Evolutionary conservation across 1,140 invertebrate species (phyloP), one percentile per base, ranked within the genome.

Genomic region (Camponotus floridanus): DNA sequence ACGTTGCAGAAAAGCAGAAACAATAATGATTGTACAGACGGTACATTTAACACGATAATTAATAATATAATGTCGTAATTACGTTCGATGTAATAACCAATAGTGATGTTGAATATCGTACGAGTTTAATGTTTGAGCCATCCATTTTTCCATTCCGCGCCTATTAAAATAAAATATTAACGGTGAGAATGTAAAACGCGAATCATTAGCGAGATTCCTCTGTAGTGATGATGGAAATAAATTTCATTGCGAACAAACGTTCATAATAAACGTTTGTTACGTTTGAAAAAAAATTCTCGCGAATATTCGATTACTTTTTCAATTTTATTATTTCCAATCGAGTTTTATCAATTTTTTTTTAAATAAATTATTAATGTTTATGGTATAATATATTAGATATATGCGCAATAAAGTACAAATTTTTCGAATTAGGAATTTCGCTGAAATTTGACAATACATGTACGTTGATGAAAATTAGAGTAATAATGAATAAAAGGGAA

Each of bases 101-200:
- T 83, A 74, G 68, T 83, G 55, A 73, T 83, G 79, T 61, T 83
- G 55, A 83, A 83, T 83, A 83, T 74, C 79, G 45, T 83, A 83
- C 73, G 68, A 83, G 79, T 83, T 83, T 83, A 73, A 83, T 83
- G 79, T 83, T 83, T 83, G 68, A 74, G 79, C 79, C 79, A 83
- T 83, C 26, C 79, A 74, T 83, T 83, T 83, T 83, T 83, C 79
- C 79, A 83, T 83, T 83, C 51, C 79, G 42, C 68, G 79, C 57
- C 79, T 83, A 83, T 83, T 83, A 83, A 83, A 74, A 74, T 83
- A 83, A 83, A 83, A 83, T 83, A 83, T 83, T 83, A 83, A 83
- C 79, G 57, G 26, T 21, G 55, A n/a, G 39, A 48, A 61, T 61
- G 68, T 73, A 61, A 83, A 74, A 45, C 6, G 39, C 39, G 68